phyloP scores from a whole-genome alignment of 2,888 invertebrate genomes.

The Cephus pygmeus region DNA sequence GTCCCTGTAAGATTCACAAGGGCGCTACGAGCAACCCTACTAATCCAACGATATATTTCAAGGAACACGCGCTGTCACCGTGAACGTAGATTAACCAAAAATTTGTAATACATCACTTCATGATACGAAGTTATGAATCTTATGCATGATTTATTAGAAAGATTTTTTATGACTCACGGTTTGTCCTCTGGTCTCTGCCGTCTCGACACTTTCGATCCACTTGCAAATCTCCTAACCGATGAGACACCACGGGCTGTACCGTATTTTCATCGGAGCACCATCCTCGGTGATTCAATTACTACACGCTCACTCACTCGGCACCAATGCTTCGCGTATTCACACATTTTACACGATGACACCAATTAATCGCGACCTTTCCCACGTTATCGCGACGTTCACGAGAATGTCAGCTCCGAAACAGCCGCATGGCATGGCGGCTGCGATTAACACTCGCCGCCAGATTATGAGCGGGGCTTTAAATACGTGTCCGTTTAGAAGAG shows the following conservation, averaged over 20 bases:
- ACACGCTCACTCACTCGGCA: slow-evolving; percentile 21
- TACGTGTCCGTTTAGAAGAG: slow-evolving; percentile 27
- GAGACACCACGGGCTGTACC: background rate
- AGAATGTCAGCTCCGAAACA: slow-evolving; percentile 19
- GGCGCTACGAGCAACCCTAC: background rate
- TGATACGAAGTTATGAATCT: background rate
- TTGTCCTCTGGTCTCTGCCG: background rate
- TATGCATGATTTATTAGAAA: background rate
- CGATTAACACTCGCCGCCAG: slow-evolving; percentile 31
- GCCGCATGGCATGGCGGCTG: slow-evolving; percentile 45
- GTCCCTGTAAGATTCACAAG: background rate
- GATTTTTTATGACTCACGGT: background rate
- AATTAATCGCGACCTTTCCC: background rate
- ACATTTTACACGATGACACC: slow-evolving; percentile 4
- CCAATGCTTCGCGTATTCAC: slow-evolving; percentile 7
- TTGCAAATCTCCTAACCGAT: background rate
- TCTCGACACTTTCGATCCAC: background rate
- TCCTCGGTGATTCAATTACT: slow-evolving; percentile 21
- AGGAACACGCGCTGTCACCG: background rate
- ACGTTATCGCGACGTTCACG: background rate
- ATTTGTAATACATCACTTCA: background rate
- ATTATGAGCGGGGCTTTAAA: slow-evolving; percentile 34
- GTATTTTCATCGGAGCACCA: slow-evolving; percentile 21
- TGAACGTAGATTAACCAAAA: background rate
- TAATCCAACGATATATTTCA: background rate